Evolutionary conservation across 2,888 invertebrate genomes (phyloP).

Genomic region (Clostera curtula): DNA sequence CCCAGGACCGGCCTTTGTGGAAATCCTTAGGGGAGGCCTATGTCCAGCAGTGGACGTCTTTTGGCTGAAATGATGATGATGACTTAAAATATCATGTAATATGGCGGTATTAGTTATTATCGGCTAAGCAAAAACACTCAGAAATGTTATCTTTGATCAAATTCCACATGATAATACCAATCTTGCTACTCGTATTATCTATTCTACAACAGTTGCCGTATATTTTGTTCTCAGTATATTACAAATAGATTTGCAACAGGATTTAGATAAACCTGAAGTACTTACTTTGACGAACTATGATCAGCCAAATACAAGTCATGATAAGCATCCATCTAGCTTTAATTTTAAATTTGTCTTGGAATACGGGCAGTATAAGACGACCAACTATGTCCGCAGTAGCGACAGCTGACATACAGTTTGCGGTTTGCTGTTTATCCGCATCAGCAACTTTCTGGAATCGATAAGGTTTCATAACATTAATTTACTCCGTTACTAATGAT

Average conservation of each 20-base stretch:
- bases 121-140: too few relatives aligned
- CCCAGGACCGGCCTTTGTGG: too few relatives aligned
- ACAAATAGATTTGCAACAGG: not conserved
- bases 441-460: conserved; percentile 48
- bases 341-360: conserved; percentile 76
- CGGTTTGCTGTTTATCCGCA: conserved; percentile 71
- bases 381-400: conserved; percentile 80
- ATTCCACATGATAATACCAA: conserved; percentile 16
- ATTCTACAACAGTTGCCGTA: too few relatives aligned
- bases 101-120: too few relatives aligned
- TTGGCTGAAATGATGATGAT: too few relatives aligned
- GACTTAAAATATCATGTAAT: too few relatives aligned
- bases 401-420: conserved; percentile 81
- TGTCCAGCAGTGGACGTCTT: too few relatives aligned
- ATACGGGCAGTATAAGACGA: conserved; percentile 77
- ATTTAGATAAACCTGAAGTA: conserved; percentile 12
- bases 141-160: conserved; percentile 12
- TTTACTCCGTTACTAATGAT: too few relatives aligned
- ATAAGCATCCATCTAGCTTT: conserved; percentile 78
- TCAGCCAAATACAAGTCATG: conserved; percentile 74
- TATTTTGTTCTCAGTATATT: too few relatives aligned
- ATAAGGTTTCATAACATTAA: not conserved
- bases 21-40: too few relatives aligned
- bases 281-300: conserved; percentile 75
- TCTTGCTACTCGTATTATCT: too few relatives aligned